phyloP scores from a whole-genome alignment of 2,888 invertebrate species.

The Thecophora atra region DNA sequence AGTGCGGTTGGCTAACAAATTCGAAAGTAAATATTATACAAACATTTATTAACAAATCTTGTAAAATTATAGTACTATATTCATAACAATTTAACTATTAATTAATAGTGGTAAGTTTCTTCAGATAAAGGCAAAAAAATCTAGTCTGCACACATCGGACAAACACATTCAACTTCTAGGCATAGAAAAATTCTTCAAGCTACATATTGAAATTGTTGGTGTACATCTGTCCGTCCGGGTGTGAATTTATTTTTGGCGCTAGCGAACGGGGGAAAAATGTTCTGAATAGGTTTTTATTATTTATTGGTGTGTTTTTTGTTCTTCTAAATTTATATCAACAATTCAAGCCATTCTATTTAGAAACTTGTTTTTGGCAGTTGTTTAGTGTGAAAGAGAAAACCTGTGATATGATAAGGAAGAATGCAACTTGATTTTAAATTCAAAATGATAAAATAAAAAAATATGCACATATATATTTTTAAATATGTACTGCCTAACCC shows the following conservation, averaged over 20 bases:
- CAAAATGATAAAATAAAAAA: too few species aligned
- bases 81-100: constrained; percentile 2
- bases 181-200: constrained; percentile 11
- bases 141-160: neutral
- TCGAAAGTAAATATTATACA: constrained; percentile 33
- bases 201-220: constrained; percentile 24
- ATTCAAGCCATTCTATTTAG: constrained; percentile 9
- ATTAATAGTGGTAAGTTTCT: constrained; percentile 1
- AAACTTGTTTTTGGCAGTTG: neutral
- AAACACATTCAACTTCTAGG: neutral
- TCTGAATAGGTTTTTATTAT: constrained; percentile 35
- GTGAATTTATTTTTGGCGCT: constrained; percentile 42
- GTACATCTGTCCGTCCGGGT: constrained; percentile 21
- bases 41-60: constrained; percentile 10
- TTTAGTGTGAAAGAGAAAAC: neutral
- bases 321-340: constrained; percentile 40
- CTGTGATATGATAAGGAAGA: too few species aligned
- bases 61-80: neutral
- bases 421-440: too few species aligned
- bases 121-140: neutral
- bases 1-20: constrained; percentile 47
- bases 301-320: constrained; percentile 19
- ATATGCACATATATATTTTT: neutral
- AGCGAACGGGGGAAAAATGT: constrained; percentile 21
- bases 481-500: too few species aligned